These are phyloP conservation scores for Andrena cerasifolii DNA, from an alignment of 1,140 invertebrate species.

Conservation along the genomic window DNA sequence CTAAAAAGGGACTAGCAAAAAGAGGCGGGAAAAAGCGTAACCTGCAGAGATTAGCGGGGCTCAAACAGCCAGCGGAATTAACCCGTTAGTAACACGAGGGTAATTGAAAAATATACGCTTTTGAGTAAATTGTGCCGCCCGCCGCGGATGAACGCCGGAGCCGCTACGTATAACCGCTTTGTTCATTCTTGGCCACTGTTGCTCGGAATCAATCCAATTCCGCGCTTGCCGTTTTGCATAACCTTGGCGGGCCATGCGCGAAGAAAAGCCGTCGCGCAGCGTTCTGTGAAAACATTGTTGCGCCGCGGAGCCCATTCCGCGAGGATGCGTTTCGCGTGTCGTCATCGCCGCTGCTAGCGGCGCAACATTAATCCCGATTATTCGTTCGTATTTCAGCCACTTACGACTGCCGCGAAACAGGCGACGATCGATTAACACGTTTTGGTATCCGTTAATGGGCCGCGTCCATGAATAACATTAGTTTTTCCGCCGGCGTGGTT, in stretches of 20 bases:
- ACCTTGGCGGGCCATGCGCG: no score
- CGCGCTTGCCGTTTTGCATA: background rate
- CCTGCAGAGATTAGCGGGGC: slow-evolving; percentile 25
- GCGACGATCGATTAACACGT: slow-evolving; percentile 24
- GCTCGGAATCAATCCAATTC: background rate
- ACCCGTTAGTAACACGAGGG: slow-evolving; percentile 29
- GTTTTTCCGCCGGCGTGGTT: background rate
- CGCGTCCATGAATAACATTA: slow-evolving; percentile 2
- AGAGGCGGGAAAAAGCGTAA: background rate
- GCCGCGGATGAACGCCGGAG: background rate
- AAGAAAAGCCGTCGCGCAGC: no score
- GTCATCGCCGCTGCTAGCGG: background rate
- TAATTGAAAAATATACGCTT: slow-evolving; percentile 35
- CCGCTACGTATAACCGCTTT: background rate
- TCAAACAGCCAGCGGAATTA: slow-evolving; percentile 15
- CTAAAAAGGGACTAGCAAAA: background rate
- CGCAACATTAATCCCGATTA: background rate
- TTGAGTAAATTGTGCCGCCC: slow-evolving; percentile 7
- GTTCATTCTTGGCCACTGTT: background rate
- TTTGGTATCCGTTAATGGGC: slow-evolving; percentile 20
- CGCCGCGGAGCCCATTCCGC: background rate
- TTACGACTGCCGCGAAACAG: background rate
- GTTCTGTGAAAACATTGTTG: no score
- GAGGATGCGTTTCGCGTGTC: background rate
- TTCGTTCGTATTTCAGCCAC: background rate